Evolutionary conservation across 2,113 vertebrate genomes (phyloP), one percentile per base, ranked within the genome.

Genomic region (Otis tarda): DNA sequence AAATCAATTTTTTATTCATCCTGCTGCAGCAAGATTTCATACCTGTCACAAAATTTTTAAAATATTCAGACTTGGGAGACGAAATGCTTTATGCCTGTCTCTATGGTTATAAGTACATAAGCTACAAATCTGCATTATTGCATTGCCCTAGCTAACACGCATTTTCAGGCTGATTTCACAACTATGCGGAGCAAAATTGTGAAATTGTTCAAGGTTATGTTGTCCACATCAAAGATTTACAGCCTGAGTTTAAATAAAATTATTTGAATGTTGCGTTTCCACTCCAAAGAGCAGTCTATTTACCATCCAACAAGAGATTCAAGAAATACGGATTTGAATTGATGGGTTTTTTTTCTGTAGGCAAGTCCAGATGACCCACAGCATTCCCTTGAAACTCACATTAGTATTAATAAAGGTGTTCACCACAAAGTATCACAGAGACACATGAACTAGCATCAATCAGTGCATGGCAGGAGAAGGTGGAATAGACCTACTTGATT

Each of bases 101-200:
- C 43, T 88, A 52, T n/a, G 50, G 37, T 81, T 94, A 33, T 79
- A 64, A 93, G 83, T 33, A 65, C 21, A 81, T 76, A 90, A 96
- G 95, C 83, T 83, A 97, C 91, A 96, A 95, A 94, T 97, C 86
- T 71, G 61, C 50, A 86, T 79, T 94, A 92, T 55, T 80, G 92
- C 53, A 43, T 80, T 82, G 87, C 50, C 75, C 55, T 22, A 94
- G 83, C 96, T 97, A 88, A 94, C 63, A 64, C 0, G 1, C 67
- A 85, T 95, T 97, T 97, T 97, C 90, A 95, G 74, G 92, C 83
- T 96, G 94, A 94, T 96, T 97, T 94, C 71, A 95, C 65, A 94
- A 96, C 89, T 77, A 64, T 47, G 81, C 3, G 7, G 49, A 91
- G 60, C 22, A 83, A 84, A 94, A 81, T 43, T 89, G 69, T 79